Conservation (phyloP, 2,888 invertebrate genomes). For the Mesorhabditis sp. region DNA sequence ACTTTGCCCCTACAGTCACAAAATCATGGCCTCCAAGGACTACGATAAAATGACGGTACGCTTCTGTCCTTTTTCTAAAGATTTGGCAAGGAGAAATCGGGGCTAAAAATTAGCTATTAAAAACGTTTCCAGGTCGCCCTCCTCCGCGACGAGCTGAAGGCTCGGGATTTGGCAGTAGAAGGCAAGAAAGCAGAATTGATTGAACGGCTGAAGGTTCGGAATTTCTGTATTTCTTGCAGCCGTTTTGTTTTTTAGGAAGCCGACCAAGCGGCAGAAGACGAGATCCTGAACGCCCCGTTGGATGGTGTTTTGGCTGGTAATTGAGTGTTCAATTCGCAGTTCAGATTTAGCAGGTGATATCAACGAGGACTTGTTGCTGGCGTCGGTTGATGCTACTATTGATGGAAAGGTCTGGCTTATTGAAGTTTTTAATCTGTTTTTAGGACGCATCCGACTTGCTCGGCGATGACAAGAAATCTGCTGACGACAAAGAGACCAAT, state of each 20-base stretch:
- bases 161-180: neutral
- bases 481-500: no score
- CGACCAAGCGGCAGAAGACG: constrained; percentile 1
- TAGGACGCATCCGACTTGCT: no score
- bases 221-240: neutral
- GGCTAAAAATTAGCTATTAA: neutral
- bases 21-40: neutral
- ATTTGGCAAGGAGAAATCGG: neutral
- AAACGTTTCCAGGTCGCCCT: neutral
- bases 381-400: neutral
- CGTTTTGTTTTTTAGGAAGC: neutral
- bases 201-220: neutral
- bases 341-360: neutral
- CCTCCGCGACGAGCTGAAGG: neutral
- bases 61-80: neutral
- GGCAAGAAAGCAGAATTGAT: constrained; percentile 4
- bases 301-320: neutral
- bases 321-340: neutral
- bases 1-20: neutral
- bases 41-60: constrained; percentile 1
- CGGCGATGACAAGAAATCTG: no score
- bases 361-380: neutral
- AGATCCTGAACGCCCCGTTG: neutral
- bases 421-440: no score
- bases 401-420: neutral